Base-by-base conservation (phyloP, 2,797 vertebrate species). In the Cuculus canorus region DNA sequence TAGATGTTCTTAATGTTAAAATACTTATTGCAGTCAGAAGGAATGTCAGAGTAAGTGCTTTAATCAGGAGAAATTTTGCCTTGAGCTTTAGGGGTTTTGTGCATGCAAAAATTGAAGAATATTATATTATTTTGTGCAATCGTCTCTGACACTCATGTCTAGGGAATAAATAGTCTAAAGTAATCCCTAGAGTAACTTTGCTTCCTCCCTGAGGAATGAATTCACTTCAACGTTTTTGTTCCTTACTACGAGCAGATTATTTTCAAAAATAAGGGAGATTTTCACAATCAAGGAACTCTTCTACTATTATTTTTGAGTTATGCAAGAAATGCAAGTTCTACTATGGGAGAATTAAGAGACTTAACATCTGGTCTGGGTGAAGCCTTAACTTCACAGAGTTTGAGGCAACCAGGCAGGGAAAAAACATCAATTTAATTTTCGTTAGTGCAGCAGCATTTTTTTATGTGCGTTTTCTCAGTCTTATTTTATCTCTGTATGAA, bases 11-110 rank as follows among this genome's bases (percentile, higher is more conserved):
- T 77, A 81, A 86, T 81, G 84, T 79, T 82, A 84, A 93, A 95
- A 88, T 80, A 64, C 70, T 97, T 94, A 76, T 22, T 94, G 80
- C 73, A 91, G 50, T 90, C 64, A 14, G 73, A 82, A 91, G 50
- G 37, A 84, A 71, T 50, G 41, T 79, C 63, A 86, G 77, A 79
- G 17, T 63, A 68, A 78, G 43, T n/a, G 22, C 10, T 86, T 5
- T 2, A 77, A 91, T 72, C 1, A 1, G 68, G 30, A 92, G 28
- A 82, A 85, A 88, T 88, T 90, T 35, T 73, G 33, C 23, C 43
- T 75, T 76, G 52, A 92, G 56, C 56, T 90, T 68, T 18, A 86
- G 24, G 25, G 11, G 0, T 84, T 92, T 90, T 7, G 1, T 33
- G 66, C 33, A 61, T 68, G 48, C 37, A 64, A 50, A 78, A 73